These are phyloP conservation scores for Allacma fusca DNA, from an alignment of 2,888 invertebrate genomes.

Conservation along the genomic window DNA sequence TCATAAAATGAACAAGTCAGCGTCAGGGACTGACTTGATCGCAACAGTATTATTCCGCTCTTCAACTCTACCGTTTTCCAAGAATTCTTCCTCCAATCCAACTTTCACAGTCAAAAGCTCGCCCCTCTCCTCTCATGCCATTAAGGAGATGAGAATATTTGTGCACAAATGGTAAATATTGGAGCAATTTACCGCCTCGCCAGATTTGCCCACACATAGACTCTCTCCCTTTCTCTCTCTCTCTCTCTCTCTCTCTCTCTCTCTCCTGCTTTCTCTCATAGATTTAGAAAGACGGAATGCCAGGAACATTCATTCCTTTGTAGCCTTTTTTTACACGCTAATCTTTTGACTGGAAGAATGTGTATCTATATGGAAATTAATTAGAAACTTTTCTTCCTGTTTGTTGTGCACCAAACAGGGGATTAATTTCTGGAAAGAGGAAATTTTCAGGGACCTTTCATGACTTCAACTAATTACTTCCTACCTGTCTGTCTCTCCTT, in stretches of 20 bases:
- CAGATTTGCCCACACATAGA: background rate
- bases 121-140: too few relatives aligned
- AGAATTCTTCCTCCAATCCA: background rate
- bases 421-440: too few relatives aligned
- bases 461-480: slow-evolving; percentile 7
- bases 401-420: too few relatives aligned
- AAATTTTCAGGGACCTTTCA: background rate
- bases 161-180: too few relatives aligned
- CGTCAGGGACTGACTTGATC: background rate
- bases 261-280: background rate
- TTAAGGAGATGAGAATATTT: too few relatives aligned
- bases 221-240: background rate
- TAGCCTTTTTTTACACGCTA: too few relatives aligned
- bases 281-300: too few relatives aligned
- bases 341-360: too few relatives aligned
- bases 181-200: too few relatives aligned
- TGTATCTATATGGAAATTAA: background rate
- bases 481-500: background rate
- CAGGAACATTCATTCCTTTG: too few relatives aligned
- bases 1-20: slow-evolving; percentile 8
- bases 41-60: background rate
- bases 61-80: background rate
- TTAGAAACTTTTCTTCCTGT: too few relatives aligned
- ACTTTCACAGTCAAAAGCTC: too few relatives aligned
- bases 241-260: background rate